Base-by-base conservation (phyloP, 2,888 invertebrate genomes). In the Heliconius sara region DNA sequence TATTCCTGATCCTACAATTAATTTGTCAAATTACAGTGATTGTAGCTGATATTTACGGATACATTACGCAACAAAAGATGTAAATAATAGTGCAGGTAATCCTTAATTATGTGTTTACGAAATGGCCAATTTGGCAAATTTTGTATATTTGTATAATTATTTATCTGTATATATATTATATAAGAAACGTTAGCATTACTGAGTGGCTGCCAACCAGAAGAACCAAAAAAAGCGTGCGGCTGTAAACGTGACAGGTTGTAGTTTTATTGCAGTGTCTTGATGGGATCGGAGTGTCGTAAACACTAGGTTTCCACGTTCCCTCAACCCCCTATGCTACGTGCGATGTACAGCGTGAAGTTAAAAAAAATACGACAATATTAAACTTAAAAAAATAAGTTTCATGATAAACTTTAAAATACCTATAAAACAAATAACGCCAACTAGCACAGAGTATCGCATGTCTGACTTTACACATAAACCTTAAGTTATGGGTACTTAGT, bases 91-190 rank as follows among this genome's bases (percentile, higher is more conserved):
- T 13, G 72, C 57, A 30, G 27, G 72, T 57, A 57, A 73, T 57
- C 57, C 57, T 73, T 57, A 73, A 34, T 73, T 60, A 73, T 73
- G 57, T 73, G 72, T 73, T 73, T 73, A 73, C 57, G n/a, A 19
- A 57, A 73, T 73, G 72, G 30, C 7, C 16, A 34, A 10, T 73
- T 73, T 73, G 72, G 57, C 72, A 72, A 34, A 72, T n/a, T 4
- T 34, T 6, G 34, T 34, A 57, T 22, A n/a, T 22, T 13, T 30
- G 6, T 68, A 72, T 22, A 34, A 6, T 30, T 30, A 34, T 57
- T n/a, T 39, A 39, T 39, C 39, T 72, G n/a, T 60, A 72, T 30
- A 12, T 52, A 52, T 52, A 52, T 9, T 9, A 52, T 52, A 19
- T 19, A 52, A 6, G 19, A 52, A 6, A 52, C 3, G 0, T 43